A percentile compares a stretch with the other conserved stretches of the same genome.
Evolutionary conservation across 1,140 invertebrate species (phyloP).

Genomic region (Bombus confusus): DNA sequence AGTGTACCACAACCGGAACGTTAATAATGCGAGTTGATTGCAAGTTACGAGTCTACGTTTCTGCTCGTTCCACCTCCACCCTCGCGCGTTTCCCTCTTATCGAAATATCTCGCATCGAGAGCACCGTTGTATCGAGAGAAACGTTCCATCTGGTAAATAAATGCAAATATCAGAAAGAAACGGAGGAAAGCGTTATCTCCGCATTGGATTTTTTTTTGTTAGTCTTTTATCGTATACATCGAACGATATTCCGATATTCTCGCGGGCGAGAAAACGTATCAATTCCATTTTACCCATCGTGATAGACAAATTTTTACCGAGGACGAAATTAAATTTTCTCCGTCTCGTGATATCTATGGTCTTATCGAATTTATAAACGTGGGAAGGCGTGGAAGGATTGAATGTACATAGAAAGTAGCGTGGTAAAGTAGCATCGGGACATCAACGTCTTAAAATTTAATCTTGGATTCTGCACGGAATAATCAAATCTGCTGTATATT

Average conservation of each 20-base stretch:
- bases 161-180: conserved; percentile 18
- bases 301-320: not conserved
- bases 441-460: not conserved
- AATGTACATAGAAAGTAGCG: not conserved
- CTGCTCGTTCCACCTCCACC: not conserved
- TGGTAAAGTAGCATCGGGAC: too few relatives aligned
- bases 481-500: too few relatives aligned
- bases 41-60: conserved; percentile 11
- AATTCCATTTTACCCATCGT: not conserved
- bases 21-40: conserved; percentile 39
- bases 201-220: not conserved
- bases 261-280: not conserved
- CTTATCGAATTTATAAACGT: conserved; percentile 11
- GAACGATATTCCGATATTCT: not conserved
- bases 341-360: not conserved
- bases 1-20: not conserved
- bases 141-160: not conserved
- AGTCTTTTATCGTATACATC: not conserved
- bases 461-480: not conserved
- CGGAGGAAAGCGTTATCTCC: not conserved
- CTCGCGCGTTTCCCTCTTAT: not conserved
- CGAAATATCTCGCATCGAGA: not conserved
- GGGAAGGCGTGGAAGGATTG: not conserved
- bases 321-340: not conserved
- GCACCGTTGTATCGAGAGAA: not conserved